phyloP scores from a whole-genome alignment of 1,140 invertebrate genomes.

The Anoplolepis gracilipes region DNA sequence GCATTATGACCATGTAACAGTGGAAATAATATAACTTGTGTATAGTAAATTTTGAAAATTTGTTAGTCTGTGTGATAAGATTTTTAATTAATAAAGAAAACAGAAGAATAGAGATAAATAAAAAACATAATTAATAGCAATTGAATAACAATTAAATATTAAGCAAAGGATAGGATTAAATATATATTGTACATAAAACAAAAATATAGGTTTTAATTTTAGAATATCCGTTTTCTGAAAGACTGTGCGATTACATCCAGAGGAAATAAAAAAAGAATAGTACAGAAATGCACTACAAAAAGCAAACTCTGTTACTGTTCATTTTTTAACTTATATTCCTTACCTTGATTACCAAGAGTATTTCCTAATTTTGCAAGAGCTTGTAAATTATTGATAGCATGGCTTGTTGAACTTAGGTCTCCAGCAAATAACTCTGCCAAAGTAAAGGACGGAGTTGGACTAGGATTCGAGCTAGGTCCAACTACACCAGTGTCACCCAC shows the following conservation, averaged over 20 bases:
- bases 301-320: neutral
- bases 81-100: constrained; percentile 15
- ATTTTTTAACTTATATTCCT: constrained; percentile 63
- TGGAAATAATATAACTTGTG: neutral
- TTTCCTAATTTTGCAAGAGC: constrained; percentile 94
- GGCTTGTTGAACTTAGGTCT: constrained; percentile 89
- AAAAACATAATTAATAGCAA: neutral
- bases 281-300: neutral
- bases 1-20: neutral
- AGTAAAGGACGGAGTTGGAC: constrained; percentile 89
- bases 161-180: neutral
- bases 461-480: constrained; percentile 88
- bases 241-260: constrained; percentile 3
- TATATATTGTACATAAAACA: constrained; percentile 13
- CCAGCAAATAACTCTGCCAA: constrained; percentile 91
- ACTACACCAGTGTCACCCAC: constrained; percentile 81
- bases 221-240: constrained; percentile 15
- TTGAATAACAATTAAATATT: neutral
- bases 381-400: constrained; percentile 94
- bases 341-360: constrained; percentile 89
- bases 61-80: neutral
- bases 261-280: constrained; percentile 16
- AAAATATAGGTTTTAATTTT: neutral
- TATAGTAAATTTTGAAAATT: neutral
- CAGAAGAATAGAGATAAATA: neutral